Conservation (phyloP, 2,113 vertebrate genomes). For the Piaya cayana region DNA sequence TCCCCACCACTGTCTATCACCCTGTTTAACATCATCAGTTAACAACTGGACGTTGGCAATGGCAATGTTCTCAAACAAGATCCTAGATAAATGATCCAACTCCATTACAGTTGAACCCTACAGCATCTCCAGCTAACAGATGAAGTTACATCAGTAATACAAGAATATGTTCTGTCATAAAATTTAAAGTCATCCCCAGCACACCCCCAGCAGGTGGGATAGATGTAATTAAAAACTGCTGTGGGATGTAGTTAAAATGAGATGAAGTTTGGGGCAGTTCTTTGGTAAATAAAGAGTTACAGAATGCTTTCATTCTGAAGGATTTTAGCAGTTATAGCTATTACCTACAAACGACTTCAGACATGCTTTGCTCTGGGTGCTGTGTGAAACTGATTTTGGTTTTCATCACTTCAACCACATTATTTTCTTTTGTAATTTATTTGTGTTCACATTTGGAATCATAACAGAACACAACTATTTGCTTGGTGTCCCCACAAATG, state of each 20-base stretch:
- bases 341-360: neutral
- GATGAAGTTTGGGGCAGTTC: neutral
- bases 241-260: neutral
- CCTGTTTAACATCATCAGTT: neutral
- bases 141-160: neutral
- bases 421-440: neutral
- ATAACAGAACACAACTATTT: neutral
- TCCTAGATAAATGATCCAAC: neutral
- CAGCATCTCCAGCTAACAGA: neutral
- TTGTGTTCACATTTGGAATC: neutral
- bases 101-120: neutral
- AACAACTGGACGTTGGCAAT: neutral
- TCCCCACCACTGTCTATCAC: neutral
- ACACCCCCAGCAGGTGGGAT: neutral
- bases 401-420: neutral
- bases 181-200: neutral
- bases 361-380: neutral
- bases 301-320: neutral
- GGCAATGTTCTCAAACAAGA: neutral
- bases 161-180: rapidly evolving
- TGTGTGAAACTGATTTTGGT: neutral
- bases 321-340: neutral
- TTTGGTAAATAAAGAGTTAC: neutral
- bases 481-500: neutral
- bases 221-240: neutral